phyloP scores from a whole-genome alignment of 1,140 invertebrate genomes.

The Cotesia chilonis region DNA sequence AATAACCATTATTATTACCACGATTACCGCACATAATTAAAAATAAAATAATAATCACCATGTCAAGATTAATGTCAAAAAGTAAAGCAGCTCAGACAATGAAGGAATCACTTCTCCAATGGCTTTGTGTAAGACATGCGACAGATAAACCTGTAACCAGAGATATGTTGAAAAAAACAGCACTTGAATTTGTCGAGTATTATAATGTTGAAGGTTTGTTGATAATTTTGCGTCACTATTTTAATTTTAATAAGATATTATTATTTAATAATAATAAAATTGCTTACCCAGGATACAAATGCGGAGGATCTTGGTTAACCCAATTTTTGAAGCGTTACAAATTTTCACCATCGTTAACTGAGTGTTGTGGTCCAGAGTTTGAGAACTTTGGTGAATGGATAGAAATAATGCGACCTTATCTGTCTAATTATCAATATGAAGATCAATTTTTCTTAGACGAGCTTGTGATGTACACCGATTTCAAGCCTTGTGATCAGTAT shows the following conservation, averaged over 20 bases:
- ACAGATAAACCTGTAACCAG: constrained; percentile 45
- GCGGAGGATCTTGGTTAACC: constrained; percentile 50
- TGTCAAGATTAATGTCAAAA: constrained; percentile 28
- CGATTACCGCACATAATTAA: background rate
- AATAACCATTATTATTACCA: background rate
- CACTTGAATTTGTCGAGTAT: constrained; percentile 44
- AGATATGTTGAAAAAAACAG: constrained; percentile 45
- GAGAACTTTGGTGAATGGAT: constrained; percentile 52
- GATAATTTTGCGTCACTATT: constrained; percentile 6
- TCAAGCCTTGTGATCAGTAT: constrained; percentile 23
- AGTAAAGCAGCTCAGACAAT: constrained; percentile 27
- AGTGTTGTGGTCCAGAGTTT: constrained; percentile 47
- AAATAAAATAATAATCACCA: constrained; percentile 15
- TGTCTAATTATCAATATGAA: constrained; percentile 46
- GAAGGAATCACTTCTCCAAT: constrained; percentile 48
- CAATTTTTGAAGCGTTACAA: constrained; percentile 49
- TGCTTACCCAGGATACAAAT: constrained; percentile 48
- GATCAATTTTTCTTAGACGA: constrained; percentile 54
- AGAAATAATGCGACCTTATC: constrained; percentile 44
- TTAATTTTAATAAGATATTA: background rate
- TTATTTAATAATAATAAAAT: no score
- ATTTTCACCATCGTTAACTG: constrained; percentile 43
- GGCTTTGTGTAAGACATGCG: constrained; percentile 53
- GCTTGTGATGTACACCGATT: constrained; percentile 48
- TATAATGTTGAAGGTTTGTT: constrained; percentile 43